Percentiles rank a stretch among this genome's conserved stretches.
Evolutionary conservation across 64 coral and sea anemone species (phyloP).

Genomic region (Montipora efflorescens): DNA sequence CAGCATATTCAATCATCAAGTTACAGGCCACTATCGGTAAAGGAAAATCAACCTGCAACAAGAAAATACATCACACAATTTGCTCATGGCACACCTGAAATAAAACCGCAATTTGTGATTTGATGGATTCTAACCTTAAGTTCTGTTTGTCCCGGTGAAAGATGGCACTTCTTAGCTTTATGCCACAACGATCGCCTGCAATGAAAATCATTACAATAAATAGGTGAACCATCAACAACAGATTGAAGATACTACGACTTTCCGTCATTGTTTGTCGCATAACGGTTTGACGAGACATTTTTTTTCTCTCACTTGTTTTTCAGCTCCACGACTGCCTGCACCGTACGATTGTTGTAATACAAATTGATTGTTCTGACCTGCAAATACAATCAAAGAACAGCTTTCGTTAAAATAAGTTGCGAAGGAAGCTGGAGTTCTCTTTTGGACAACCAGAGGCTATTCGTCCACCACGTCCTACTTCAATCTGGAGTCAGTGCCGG

Average conservation of each 20-base stretch:
- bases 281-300: not conserved
- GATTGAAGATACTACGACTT: too few species aligned
- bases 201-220: not conserved
- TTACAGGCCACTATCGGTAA: constrained; percentile 97
- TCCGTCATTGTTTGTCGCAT: not conserved
- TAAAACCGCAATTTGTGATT: not conserved
- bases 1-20: constrained; percentile 98
- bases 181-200: constrained; percentile 92
- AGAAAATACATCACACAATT: not conserved
- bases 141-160: constrained; percentile 97
- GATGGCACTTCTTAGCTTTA: constrained; percentile 98
- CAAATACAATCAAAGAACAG: not conserved
- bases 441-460: not conserved
- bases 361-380: constrained; percentile 97
- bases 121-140: constrained; percentile 71
- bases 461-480: too few species aligned
- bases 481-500: too few species aligned
- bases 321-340: constrained; percentile 97
- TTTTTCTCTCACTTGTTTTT: constrained; percentile 96
- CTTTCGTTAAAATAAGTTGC: not conserved
- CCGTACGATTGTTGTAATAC: constrained; percentile 97
- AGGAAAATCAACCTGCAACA: constrained; percentile 92
- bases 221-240: too few species aligned
- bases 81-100: not conserved
- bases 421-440: not conserved